Conservation (phyloP, 1,140 invertebrate genomes). For the Drosophila nasuta region DNA sequence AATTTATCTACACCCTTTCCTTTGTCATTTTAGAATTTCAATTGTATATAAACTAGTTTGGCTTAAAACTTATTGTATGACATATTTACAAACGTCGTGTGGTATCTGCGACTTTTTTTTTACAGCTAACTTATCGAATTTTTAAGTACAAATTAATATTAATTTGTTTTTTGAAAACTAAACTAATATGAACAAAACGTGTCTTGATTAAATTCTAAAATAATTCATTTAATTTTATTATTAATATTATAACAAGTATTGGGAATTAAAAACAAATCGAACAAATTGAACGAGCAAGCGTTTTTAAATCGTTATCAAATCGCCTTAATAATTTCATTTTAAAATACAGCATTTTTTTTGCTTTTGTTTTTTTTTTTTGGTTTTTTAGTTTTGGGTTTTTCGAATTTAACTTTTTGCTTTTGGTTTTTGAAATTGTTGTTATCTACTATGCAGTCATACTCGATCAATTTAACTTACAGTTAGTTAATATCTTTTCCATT, state of each 20-base stretch:
- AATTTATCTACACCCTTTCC: conserved; percentile 67
- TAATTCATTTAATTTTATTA: conserved; percentile 47
- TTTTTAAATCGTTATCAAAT: conserved; percentile 37
- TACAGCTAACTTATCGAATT: conserved; percentile 69
- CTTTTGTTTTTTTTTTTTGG: conserved; percentile 13
- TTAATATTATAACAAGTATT: conserved; percentile 65
- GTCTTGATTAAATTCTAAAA: conserved; percentile 59
- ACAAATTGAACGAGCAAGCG: conserved; percentile 42
- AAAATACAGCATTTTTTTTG: conserved; percentile 44
- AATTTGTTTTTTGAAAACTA: conserved; percentile 56
- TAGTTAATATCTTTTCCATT: conserved; percentile 48
- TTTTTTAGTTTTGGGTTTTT: conserved; percentile 9
- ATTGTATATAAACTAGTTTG: conserved; percentile 71
- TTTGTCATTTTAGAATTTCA: conserved; percentile 67
- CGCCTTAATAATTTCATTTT: conserved; percentile 22
- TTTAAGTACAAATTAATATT: conserved; percentile 77
- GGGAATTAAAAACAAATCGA: conserved; percentile 61
- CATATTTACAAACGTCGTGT: conserved; percentile 72
- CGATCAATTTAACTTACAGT: conserved; percentile 76
- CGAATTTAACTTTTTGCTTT: neutral
- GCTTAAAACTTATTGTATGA: conserved; percentile 81
- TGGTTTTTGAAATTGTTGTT: conserved; percentile 49
- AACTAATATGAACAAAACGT: conserved; percentile 66
- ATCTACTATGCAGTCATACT: conserved; percentile 79
- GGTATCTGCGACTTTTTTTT: conserved; percentile 50